Conservation (phyloP, 1,140 invertebrate genomes). For the Bombus fervidus region DNA sequence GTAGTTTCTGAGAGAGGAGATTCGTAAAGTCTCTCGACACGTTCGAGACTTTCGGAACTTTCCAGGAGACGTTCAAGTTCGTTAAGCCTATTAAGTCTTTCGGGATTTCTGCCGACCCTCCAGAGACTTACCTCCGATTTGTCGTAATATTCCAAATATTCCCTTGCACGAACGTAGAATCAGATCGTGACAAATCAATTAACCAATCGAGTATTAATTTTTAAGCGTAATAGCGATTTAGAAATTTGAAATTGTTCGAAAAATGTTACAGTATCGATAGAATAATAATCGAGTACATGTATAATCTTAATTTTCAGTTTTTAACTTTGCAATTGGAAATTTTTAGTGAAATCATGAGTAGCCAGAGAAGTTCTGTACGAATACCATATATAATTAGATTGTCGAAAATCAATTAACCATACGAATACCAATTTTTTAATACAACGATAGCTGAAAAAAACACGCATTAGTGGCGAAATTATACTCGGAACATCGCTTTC, state of each 20-base stretch:
- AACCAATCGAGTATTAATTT: not conserved
- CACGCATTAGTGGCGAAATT: too few species aligned
- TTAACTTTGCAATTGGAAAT: too few species aligned
- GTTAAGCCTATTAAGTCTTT: constrained; percentile 18
- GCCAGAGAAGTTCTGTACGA: not conserved
- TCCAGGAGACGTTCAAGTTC: not conserved
- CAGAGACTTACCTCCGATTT: not conserved
- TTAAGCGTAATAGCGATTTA: too few species aligned
- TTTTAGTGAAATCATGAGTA: too few species aligned
- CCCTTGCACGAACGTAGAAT: not conserved
- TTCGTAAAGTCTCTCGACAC: not conserved
- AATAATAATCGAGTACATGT: too few species aligned
- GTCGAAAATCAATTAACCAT: not conserved
- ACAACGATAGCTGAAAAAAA: not conserved
- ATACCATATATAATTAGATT: not conserved
- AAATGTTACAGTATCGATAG: too few species aligned
- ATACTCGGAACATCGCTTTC: too few species aligned
- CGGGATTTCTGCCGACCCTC: not conserved
- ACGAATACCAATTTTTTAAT: not conserved
- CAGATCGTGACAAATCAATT: not conserved
- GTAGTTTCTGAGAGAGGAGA: not conserved
- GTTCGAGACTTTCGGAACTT: constrained; percentile 3
- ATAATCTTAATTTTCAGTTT: too few species aligned
- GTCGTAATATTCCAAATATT: not conserved
- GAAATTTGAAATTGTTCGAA: too few species aligned